Percentiles rank a stretch among this genome's conserved stretches.
phyloP scores from a whole-genome alignment of 2,888 invertebrate species.

The Belgica antarctica region DNA sequence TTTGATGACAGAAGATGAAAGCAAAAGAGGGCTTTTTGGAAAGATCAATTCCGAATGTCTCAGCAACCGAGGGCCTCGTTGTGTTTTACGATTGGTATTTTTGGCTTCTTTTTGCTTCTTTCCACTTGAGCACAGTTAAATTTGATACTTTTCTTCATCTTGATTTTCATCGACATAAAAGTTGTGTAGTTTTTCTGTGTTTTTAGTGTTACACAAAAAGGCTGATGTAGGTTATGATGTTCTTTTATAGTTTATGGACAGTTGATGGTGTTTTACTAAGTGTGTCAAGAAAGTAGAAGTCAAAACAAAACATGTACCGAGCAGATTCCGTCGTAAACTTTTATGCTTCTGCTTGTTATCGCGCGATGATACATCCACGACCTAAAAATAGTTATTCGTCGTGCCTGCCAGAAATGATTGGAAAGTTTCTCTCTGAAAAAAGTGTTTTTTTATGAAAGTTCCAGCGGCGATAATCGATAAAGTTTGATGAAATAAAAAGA shows the following conservation, averaged over 20 bases:
- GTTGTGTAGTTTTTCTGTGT: not conserved
- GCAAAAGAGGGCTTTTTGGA: slow-evolving; percentile 5
- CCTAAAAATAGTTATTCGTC: not conserved
- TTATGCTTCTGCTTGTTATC: not conserved
- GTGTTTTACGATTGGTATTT: slow-evolving; percentile 11
- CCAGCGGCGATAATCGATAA: not conserved
- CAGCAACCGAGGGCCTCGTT: not conserved
- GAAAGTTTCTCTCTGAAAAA: not conserved
- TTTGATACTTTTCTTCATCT: slow-evolving; percentile 2
- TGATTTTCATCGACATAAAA: slow-evolving; percentile 13
- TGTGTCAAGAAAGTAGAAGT: not conserved
- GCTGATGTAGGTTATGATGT: slow-evolving; percentile 11
- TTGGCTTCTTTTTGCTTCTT: not conserved
- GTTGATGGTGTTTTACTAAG: slow-evolving; percentile 1
- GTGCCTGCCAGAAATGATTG: not conserved
- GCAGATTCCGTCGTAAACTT: not conserved
- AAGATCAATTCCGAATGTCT: slow-evolving; percentile 10
- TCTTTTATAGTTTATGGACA: not conserved
- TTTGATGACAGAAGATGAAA: not conserved
- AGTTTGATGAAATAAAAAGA: slow-evolving; percentile 6
- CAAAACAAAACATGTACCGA: too few species aligned
- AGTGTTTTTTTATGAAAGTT: not conserved
- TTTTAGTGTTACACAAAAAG: not conserved
- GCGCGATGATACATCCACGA: not conserved
- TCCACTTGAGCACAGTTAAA: slow-evolving; percentile 11